Conservation (phyloP, 2,888 invertebrate genomes). For the Drosophila mulleri region DNA sequence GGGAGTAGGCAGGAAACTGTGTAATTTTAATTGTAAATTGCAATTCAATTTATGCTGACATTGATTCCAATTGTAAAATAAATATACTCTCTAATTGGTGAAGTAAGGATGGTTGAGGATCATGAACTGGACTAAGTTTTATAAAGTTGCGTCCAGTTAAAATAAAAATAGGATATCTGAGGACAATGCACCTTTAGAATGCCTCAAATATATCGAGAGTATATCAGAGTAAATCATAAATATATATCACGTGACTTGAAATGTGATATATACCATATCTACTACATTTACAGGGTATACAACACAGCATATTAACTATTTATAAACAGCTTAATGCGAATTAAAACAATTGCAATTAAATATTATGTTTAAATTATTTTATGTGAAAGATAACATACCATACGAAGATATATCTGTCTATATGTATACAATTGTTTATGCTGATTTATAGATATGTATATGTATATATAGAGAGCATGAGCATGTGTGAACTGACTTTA, state of each 20-base stretch:
- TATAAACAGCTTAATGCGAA: constrained; percentile 4
- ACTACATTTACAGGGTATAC: background rate
- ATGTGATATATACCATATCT: background rate
- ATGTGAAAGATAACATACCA: background rate
- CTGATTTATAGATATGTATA: background rate
- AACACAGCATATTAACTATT: background rate
- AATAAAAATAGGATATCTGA: no score
- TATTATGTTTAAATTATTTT: background rate
- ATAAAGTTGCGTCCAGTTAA: no score
- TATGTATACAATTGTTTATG: background rate
- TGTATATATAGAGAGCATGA: background rate
- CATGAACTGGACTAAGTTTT: no score
- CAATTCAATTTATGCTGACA: constrained; percentile 54
- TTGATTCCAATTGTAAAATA: constrained; percentile 33
- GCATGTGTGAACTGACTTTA: background rate
- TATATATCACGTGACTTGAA: background rate
- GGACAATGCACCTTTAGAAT: no score
- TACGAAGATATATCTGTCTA: background rate
- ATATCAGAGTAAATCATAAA: no score
- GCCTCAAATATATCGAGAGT: no score
- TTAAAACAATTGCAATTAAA: constrained; percentile 4
- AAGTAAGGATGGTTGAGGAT: no score
- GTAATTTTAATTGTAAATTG: constrained; percentile 69
- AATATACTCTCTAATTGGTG: background rate
- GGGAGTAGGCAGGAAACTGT: background rate